Base-by-base conservation (phyloP, 2,797 vertebrate genomes). In the Rhynchonycteris naso region DNA sequence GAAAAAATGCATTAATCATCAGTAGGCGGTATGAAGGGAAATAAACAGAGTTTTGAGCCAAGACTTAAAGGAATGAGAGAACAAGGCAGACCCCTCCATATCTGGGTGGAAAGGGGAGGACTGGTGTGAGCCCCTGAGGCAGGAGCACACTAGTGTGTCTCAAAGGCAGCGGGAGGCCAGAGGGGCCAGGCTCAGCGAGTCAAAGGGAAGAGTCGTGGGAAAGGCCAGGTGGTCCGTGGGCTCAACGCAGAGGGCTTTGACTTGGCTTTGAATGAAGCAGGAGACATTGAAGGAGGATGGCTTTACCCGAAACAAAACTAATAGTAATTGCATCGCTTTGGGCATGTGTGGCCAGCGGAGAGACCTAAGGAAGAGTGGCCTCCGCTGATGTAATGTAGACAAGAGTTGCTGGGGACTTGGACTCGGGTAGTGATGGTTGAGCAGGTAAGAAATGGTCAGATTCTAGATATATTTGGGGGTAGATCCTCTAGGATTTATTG, bases 11-110 rank as follows among this genome's bases (percentile, higher is more conserved):
- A 22, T 74, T 16, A 15, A 28, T 90, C 78, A 56, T 4, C 14
- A 61, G 9, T 88, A 69, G 79, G 43, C 59, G 30, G 47, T 90
- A 15, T 68, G 30, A 80, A 54, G 38, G 74, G 88, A 90, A 94
- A 68, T 7, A 83, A 82, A 12, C 50, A 95, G 68, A 54, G 1
- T 65, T 88, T 68, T 93, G 68, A 92, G 54, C 50, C 54, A 33
- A 69, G n/a, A 66, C 9, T 22, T 50, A 61, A 13, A 33, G 56
- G 50, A 88, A 26, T 79, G 30, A 81, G 43, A 58, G 28, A 84
- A 56, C 22, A 80, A 74, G 13, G 26, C 28, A 89, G 24, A 26
- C 16, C 26, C 26, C 35, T 74, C 21, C 28, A 22, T 84, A 30
- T 69, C 76, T 65, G 7, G 1, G 16, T 88, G 22, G 9, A 66